Percentiles rank a stretch among this genome's conserved stretches.
Conservation (phyloP, 2,888 invertebrate species). For the Chaetoderma sp. region DNA sequence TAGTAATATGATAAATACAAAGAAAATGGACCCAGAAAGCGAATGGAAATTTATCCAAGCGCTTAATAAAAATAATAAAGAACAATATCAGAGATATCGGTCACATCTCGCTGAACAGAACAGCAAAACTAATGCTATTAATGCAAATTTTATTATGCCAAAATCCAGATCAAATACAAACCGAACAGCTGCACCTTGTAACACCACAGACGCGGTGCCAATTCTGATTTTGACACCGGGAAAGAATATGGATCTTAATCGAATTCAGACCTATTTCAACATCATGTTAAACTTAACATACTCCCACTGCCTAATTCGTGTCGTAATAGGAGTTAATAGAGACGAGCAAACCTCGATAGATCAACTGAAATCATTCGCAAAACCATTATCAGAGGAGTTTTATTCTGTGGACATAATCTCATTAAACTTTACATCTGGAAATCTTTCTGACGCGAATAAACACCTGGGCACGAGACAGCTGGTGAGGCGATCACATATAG, state of each 20-base stretch:
- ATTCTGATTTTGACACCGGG: constrained; percentile 41
- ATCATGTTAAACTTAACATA: constrained; percentile 37
- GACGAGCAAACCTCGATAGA: constrained; percentile 29
- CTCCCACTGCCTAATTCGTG: constrained; percentile 38
- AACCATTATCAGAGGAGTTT: constrained; percentile 24
- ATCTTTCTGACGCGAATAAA: not conserved
- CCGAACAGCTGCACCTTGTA: no score
- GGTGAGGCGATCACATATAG: constrained; percentile 34
- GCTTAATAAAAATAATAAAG: no score
- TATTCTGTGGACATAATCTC: constrained; percentile 22
- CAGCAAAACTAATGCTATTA: no score
- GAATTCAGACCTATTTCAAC: constrained; percentile 32
- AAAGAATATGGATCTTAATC: constrained; percentile 23
- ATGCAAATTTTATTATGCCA: no score
- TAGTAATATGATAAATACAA: no score
- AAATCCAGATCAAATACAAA: no score
- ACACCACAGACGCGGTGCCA: not conserved
- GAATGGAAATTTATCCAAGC: no score
- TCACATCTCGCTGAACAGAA: no score
- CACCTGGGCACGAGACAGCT: constrained; percentile 33
- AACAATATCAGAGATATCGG: no score
- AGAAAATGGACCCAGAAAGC: no score
- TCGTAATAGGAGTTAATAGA: constrained; percentile 41
- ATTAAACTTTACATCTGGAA: not conserved
- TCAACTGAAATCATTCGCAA: constrained; percentile 8